phyloP scores from a whole-genome alignment of 2,888 invertebrate genomes.

The Netelia inedita region DNA sequence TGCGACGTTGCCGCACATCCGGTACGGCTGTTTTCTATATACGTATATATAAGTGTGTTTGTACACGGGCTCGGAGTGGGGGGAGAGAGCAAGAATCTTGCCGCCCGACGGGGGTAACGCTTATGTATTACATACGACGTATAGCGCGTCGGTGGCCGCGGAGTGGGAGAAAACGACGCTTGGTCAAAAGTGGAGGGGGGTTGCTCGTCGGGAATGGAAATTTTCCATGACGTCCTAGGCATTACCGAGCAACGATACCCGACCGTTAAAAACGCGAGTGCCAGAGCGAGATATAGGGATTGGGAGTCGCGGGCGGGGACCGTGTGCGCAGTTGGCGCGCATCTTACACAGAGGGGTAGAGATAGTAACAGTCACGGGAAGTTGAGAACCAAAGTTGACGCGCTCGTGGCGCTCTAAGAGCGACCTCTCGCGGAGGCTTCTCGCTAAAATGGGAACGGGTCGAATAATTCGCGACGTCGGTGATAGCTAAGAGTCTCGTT shows the following conservation, averaged over 20 bases:
- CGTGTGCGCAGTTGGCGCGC: conserved; percentile 7
- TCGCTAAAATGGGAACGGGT: conserved; percentile 16
- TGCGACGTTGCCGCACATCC: conserved; percentile 85
- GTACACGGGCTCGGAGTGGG: conserved; percentile 74
- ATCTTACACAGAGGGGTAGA: conserved; percentile 7
- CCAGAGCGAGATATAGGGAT: conserved; percentile 26
- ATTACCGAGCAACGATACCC: conserved; percentile 54
- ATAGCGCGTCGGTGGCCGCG: conserved; percentile 48
- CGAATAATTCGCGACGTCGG: conserved; percentile 9
- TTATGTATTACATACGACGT: conserved; percentile 71
- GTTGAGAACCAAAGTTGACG: conserved; percentile 52
- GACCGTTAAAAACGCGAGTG: conserved; percentile 57
- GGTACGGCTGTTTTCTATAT: conserved; percentile 70
- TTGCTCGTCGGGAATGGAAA: conserved; percentile 78
- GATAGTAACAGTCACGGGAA: conserved; percentile 57
- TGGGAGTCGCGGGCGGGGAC: conserved; percentile 42
- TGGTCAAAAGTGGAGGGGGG: conserved; percentile 64
- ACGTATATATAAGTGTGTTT: conserved; percentile 25
- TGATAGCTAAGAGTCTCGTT: background rate
- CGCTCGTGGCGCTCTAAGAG: conserved; percentile 41
- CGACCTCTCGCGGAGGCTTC: conserved; percentile 59
- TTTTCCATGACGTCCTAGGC: conserved; percentile 81
- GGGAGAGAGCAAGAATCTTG: conserved; percentile 73
- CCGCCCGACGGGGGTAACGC: conserved; percentile 74
- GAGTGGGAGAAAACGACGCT: conserved; percentile 67